phyloP scores from a whole-genome alignment of 2,888 invertebrate species.

The Drosophila phalerata region DNA sequence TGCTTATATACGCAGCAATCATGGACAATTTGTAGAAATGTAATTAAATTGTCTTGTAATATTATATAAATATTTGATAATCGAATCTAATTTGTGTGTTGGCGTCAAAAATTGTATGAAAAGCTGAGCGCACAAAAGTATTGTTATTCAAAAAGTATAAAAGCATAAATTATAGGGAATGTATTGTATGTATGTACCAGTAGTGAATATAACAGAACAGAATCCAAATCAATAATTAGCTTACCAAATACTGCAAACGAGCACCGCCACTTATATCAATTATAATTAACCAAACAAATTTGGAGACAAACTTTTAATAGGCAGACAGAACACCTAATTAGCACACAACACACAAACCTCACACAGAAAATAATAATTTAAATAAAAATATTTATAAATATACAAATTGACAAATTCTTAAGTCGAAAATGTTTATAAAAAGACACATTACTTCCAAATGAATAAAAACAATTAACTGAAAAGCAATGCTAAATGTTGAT shows the following conservation, averaged over 20 bases:
- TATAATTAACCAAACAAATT: slow-evolving; percentile 47
- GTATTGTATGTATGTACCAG: slow-evolving; percentile 27
- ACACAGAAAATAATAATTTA: slow-evolving; percentile 51
- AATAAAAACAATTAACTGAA: slow-evolving; percentile 27
- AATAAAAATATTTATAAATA: slow-evolving; percentile 41
- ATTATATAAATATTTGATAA: slow-evolving; percentile 40
- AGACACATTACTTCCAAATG: slow-evolving; percentile 52
- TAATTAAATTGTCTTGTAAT: slow-evolving; percentile 46
- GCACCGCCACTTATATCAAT: slow-evolving; percentile 77
- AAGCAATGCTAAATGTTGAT: slow-evolving; percentile 55
- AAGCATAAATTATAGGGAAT: slow-evolving; percentile 14
- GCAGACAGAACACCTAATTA: slow-evolving; percentile 45
- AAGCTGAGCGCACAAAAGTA: slow-evolving; percentile 57
- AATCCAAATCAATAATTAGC: slow-evolving; percentile 49
- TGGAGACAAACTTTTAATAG: slow-evolving; percentile 32
- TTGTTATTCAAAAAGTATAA: slow-evolving; percentile 33
- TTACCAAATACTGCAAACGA: slow-evolving; percentile 51
- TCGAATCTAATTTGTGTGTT: slow-evolving; percentile 33
- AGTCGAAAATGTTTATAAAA: slow-evolving; percentile 34
- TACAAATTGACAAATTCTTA: slow-evolving; percentile 32
- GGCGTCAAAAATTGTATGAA: slow-evolving; percentile 38
- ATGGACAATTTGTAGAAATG: slow-evolving; percentile 65
- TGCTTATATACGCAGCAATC: slow-evolving; percentile 55
- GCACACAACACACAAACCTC: slow-evolving; percentile 76
- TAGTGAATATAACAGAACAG: slow-evolving; percentile 22